Evolutionary conservation across 2,888 invertebrate genomes (phyloP).

Genomic region (Trissolcus brochymenae): DNA sequence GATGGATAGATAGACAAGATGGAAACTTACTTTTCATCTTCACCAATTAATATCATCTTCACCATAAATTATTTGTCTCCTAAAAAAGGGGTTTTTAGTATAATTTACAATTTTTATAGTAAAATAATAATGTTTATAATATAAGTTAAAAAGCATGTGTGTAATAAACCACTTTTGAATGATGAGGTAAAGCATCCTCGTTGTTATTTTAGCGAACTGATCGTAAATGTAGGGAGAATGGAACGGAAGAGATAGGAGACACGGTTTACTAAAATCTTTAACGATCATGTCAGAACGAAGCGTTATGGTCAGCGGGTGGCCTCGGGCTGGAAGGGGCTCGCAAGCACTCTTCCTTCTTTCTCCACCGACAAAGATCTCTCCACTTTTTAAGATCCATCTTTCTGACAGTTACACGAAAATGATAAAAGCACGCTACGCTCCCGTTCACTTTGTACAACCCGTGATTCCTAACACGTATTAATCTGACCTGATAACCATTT

Average conservation of each 20-base stretch:
- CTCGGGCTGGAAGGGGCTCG: conserved; percentile 28
- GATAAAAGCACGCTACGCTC: conserved; percentile 28
- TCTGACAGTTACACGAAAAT: conserved; percentile 41
- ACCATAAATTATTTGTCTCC: no score
- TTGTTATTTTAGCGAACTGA: conserved; percentile 37
- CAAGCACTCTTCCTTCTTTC: conserved; percentile 32
- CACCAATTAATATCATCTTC: no score
- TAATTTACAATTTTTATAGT: no score
- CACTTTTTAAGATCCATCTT: conserved; percentile 32
- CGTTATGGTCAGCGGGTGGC: conserved; percentile 41
- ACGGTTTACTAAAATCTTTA: conserved; percentile 49
- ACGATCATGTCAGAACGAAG: conserved; percentile 39
- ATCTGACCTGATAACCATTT: neutral
- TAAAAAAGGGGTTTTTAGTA: no score
- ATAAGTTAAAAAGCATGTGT: no score
- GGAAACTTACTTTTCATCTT: no score
- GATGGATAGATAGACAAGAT: no score
- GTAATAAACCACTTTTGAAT: no score
- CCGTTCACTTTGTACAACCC: conserved; percentile 13
- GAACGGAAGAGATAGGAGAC: conserved; percentile 28
- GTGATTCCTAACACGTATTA: conserved; percentile 12
- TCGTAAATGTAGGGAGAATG: conserved; percentile 28
- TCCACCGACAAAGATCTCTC: conserved; percentile 35
- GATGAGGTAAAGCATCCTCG: neutral
- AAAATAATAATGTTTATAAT: no score